A percentile compares a stretch with the other conserved stretches of the same genome.
Evolutionary conservation across 2,888 invertebrate species (phyloP).

Genomic region (Melangyna quadrimaculata): DNA sequence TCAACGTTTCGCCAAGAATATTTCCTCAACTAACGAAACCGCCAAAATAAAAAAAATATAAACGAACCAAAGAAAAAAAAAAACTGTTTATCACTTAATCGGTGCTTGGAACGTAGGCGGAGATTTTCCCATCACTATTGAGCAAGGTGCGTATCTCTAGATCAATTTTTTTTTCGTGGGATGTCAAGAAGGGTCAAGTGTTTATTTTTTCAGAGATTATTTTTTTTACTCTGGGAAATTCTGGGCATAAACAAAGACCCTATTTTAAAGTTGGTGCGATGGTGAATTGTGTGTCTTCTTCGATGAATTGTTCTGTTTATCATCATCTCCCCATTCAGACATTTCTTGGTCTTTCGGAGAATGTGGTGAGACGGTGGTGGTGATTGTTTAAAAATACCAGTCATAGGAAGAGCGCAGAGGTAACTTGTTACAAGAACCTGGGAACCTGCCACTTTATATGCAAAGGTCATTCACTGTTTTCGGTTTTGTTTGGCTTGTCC

Average conservation of each 20-base stretch:
- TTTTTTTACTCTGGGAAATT: background rate
- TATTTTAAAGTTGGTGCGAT: background rate
- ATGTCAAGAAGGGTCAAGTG: constrained; percentile 22
- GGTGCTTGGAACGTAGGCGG: constrained; percentile 45
- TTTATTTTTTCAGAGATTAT: background rate
- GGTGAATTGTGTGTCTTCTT: constrained; percentile 14
- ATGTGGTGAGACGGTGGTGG: constrained; percentile 24
- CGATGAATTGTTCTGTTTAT: constrained; percentile 27
- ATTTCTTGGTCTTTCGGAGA: background rate
- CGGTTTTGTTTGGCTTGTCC: constrained; percentile 30
- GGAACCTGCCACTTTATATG: background rate
- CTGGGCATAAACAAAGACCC: background rate
- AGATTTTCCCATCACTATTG: constrained; percentile 10
- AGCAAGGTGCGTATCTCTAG: constrained; percentile 57
- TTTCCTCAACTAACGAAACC: constrained; percentile 16
- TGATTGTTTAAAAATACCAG: constrained; percentile 35
- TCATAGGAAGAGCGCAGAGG: constrained; percentile 5
- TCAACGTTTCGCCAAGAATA: constrained; percentile 57
- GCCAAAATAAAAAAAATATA: constrained; percentile 23
- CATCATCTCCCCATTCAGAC: constrained; percentile 35
- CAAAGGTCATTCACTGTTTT: constrained; percentile 56
- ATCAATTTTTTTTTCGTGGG: constrained; percentile 18
- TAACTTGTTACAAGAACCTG: background rate
- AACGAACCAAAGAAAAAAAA: constrained; percentile 19
- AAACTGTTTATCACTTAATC: constrained; percentile 58